phyloP scores from a whole-genome alignment of 2,113 vertebrate species.

The Gambusia holbrooki region DNA sequence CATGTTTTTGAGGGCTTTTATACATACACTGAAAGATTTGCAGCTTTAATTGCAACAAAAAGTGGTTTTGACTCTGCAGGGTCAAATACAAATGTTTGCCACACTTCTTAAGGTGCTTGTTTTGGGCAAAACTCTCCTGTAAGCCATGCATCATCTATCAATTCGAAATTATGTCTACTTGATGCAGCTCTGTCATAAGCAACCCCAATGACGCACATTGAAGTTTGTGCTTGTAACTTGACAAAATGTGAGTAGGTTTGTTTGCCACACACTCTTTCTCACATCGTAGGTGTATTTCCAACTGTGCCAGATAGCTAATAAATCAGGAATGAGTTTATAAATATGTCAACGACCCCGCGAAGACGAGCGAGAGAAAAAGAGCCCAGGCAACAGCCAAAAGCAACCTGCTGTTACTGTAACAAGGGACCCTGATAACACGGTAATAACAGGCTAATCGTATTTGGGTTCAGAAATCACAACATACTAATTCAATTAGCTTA shows the following conservation, averaged over 20 bases:
- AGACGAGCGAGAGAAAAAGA: constrained; percentile 34
- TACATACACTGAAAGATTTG: background rate
- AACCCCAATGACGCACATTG: background rate
- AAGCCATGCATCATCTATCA: background rate
- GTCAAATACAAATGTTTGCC: background rate
- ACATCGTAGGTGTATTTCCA: background rate
- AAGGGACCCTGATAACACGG: constrained; percentile 79
- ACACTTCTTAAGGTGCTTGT: too few species aligned
- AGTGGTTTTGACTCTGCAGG: background rate
- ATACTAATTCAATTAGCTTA: constrained; percentile 82
- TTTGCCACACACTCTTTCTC: background rate
- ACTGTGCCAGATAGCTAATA: constrained; percentile 26
- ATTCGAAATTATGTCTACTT: background rate
- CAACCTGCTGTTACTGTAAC: constrained; percentile 80
- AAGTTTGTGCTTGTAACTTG: background rate
- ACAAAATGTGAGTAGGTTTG: background rate
- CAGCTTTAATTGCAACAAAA: background rate
- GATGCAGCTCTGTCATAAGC: background rate
- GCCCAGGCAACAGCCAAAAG: constrained; percentile 69
- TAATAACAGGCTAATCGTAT: constrained; percentile 81
- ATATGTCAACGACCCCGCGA: constrained; percentile 17
- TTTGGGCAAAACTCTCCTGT: background rate
- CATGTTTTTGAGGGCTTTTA: too few species aligned
- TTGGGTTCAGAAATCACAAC: constrained; percentile 82
- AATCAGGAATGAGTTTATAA: constrained; percentile 38